Conservation (phyloP, 2,888 invertebrate genomes). For the Lepidonotus clava region DNA sequence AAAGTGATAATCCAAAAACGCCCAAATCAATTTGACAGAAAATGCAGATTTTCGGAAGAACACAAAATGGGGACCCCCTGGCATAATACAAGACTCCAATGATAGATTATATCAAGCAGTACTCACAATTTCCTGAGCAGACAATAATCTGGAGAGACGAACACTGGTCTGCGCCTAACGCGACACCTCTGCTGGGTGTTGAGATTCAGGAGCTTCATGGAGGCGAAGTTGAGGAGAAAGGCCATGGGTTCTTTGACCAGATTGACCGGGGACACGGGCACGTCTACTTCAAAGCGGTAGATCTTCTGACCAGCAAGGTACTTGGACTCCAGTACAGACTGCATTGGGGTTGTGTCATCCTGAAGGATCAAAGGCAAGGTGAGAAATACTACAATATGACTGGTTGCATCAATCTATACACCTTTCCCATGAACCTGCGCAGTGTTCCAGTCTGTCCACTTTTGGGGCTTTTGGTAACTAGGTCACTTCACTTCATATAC, state of each 20-base stretch:
- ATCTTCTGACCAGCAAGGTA: constrained; percentile 55
- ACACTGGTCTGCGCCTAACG: background rate
- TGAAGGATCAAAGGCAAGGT: too few relatives aligned
- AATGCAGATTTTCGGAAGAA: too few relatives aligned
- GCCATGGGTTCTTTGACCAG: background rate
- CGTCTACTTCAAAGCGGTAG: constrained; percentile 50
- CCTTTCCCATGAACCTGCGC: too few relatives aligned
- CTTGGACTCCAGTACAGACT: constrained; percentile 53
- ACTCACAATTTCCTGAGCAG: constrained; percentile 40
- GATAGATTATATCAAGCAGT: too few relatives aligned
- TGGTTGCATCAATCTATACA: too few relatives aligned
- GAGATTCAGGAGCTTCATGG: background rate
- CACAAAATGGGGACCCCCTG: background rate
- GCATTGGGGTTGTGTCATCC: constrained; percentile 34
- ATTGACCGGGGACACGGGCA: background rate
- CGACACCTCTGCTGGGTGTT: background rate
- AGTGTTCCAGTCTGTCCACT: too few relatives aligned
- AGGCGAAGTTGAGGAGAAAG: background rate
- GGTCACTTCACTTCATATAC: too few relatives aligned
- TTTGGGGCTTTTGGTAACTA: too few relatives aligned
- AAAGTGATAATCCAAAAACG: too few relatives aligned
- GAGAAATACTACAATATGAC: too few relatives aligned
- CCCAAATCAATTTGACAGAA: too few relatives aligned
- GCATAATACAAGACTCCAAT: background rate
- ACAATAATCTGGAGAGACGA: background rate